Conservation (phyloP, 2,888 invertebrate species). For the Trilocha varians region DNA sequence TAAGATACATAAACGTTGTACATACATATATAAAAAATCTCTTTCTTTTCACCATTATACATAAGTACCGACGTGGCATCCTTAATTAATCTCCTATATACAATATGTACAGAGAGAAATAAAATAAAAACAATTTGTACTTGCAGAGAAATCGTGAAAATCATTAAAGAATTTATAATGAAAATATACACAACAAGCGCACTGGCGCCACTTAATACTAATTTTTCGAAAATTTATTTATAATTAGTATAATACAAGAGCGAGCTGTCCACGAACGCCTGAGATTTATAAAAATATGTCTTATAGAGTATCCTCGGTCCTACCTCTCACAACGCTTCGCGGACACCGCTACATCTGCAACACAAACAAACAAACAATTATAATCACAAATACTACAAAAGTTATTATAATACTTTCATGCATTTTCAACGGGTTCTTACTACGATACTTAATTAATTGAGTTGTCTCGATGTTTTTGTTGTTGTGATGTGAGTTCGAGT, state of each 20-base stretch:
- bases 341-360: constrained; percentile 34
- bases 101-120: constrained; percentile 72
- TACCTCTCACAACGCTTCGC: constrained; percentile 53
- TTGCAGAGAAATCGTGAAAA: constrained; percentile 69
- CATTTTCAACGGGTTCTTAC: no score
- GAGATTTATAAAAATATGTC: constrained; percentile 59
- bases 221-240: constrained; percentile 4
- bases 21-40: constrained; percentile 60
- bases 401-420: no score
- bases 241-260: constrained; percentile 38
- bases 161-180: constrained; percentile 47
- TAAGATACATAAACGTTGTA: constrained; percentile 64
- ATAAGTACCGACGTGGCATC: constrained; percentile 45
- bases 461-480: no score
- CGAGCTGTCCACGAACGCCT: constrained; percentile 33
- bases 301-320: constrained; percentile 23
- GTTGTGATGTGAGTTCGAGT: no score
- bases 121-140: constrained; percentile 75
- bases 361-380: constrained; percentile 27
- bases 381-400: constrained; percentile 11
- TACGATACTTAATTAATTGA: no score
- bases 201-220: constrained; percentile 27
- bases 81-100: constrained; percentile 63
- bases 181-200: constrained; percentile 50
- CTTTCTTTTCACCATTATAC: constrained; percentile 46